Evolutionary conservation across 2,888 invertebrate species (phyloP), one percentile per base, ranked within the genome.

Genomic region (Drosophila quasianomalipes): DNA sequence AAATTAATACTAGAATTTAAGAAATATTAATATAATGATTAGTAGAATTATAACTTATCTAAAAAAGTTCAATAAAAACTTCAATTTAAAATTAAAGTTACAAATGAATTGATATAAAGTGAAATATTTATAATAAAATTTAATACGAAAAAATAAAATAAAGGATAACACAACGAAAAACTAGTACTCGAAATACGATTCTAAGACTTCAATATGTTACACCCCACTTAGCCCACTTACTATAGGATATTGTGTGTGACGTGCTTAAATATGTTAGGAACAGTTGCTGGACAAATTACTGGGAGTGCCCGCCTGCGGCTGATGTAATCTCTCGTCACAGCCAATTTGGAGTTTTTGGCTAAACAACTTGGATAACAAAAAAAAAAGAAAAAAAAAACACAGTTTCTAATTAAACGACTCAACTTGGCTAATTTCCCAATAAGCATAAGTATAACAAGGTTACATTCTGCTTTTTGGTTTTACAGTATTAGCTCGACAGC

Each of bases 401-500:
- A 59, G 28, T 62, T 73, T 58, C 70, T 67, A 78, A 78, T 70
- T 63, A 63, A 26, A 19, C 26, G 10, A 30, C 49, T 63, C 51
- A 70, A 49, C 65, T 55, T 47, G 39, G 52, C 44, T 66, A 70
- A 77, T 80, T 70, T 52, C 54, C 68, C 7, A 58, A 72, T 57
- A 44, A 33, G 47, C 71, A 55, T 44, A 54, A 31, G 47, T 74
- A 55, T 44, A 54, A 28, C 37, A 26, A 51, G 64, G 33, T 66
- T 59, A 28, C 44, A 47, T 60, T 71, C 33, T 57, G 41, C 22
- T 47, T 41, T 54, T 52, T 19, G 49, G 22, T 54, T 49, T 58
- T 79, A 0, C 68, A 92, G 92, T 77, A 89, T 90, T 51, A 86
- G 83, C 70, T 89, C 85, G 59, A 90, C 89, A 47, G 89, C 91